Base-by-base conservation (phyloP, 2,113 vertebrate genomes). In the Echinops telfairi region DNA sequence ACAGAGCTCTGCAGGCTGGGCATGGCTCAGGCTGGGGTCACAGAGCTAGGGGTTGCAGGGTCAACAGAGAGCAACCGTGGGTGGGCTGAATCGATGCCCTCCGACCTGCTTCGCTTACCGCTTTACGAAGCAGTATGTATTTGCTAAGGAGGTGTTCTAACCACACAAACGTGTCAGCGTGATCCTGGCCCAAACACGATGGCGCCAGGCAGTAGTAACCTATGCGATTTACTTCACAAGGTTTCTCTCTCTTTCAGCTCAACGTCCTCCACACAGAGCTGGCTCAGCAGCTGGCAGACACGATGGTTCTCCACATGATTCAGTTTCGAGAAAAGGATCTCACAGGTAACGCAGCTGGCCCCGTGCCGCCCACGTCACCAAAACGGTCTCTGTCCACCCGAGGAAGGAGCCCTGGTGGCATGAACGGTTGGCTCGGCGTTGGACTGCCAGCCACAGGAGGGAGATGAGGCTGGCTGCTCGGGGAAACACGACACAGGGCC, bases 281-380 rank as follows among this genome's bases (percentile, higher is more conserved):
- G 92, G 99, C 99, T 86, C 99, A 98, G 90, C 99, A 99, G 97
- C 97, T 99, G 97, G 99, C 99, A 10, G 99, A 99, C 98, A 98
- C 98, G 76, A 99, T 99, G 99, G 98, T 99, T 92, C 99, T 99
- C 91, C 99, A 99, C 76, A 98, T 99, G 96, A 99, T 99, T 97
- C 99, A 99, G 16, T 99, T 99, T 97, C 98, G 99, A 96, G 99
- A 99, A 97, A 99, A 99, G 92, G 99, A 99, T 97, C 99, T 99
- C 88, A 99, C 99, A 97, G 99, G 99, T 99, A 98, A 95, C 90
- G 60, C 90, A 29, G 9, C 70, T 68, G 75, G 10, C 47, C 89
- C 43, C 27, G 1, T 33, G 27, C 60, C n/a, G 7, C 1, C 43
- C 66, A 33, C 10, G 10, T 53, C 47, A 53, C 47, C 47, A 10